phyloP scores from a whole-genome alignment of 1,140 invertebrate species.

The Bombus terrestris region DNA sequence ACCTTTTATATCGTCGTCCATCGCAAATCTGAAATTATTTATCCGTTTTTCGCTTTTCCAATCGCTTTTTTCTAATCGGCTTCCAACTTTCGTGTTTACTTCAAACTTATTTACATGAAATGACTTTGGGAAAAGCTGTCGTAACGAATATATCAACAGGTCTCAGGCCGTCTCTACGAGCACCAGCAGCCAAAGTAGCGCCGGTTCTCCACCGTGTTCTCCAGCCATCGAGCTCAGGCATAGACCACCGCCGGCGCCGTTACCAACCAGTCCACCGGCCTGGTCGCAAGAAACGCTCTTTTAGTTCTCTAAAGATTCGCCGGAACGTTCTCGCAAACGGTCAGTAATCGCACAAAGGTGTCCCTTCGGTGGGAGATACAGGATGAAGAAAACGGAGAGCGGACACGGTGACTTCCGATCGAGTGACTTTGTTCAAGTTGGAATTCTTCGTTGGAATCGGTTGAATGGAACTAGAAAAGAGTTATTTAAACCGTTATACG shows the following conservation, averaged over 20 bases:
- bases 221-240: constrained; percentile 78
- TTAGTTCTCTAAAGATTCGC: constrained; percentile 54
- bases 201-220: constrained; percentile 74
- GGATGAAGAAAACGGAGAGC: neutral
- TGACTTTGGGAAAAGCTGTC: neutral
- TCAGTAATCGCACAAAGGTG: constrained; percentile 42
- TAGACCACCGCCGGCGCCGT: constrained; percentile 70
- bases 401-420: neutral
- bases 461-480: neutral
- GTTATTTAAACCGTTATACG: neutral
- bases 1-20: too few species aligned
- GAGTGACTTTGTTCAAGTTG: neutral
- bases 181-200: constrained; percentile 77
- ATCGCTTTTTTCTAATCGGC: neutral
- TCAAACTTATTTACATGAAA: neutral
- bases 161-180: constrained; percentile 71
- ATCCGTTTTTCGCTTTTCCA: neutral
- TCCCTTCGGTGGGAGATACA: neutral
- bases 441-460: neutral
- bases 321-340: neutral
- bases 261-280: constrained; percentile 71
- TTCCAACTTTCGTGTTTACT: neutral
- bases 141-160: constrained; percentile 24
- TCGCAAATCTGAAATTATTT: neutral
- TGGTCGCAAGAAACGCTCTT: constrained; percentile 80